Conservation (phyloP, 2,888 invertebrate species). For the Agrotis puta region DNA sequence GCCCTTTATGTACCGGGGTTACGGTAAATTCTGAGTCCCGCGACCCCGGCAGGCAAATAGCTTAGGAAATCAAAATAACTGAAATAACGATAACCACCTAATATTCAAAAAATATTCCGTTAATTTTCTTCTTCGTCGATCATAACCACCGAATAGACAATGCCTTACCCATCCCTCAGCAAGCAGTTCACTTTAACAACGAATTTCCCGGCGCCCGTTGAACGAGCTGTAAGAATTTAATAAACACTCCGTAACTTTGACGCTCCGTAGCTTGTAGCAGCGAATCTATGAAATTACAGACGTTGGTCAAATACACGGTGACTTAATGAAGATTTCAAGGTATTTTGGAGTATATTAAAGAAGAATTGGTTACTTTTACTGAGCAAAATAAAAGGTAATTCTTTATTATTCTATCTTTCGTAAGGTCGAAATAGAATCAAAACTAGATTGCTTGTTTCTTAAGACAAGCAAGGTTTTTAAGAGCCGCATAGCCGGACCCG, state of each 20-base stretch:
- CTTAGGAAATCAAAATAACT: background rate
- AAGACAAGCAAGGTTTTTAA: background rate
- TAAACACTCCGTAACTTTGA: conserved; percentile 65
- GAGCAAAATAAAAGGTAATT: conserved; percentile 7
- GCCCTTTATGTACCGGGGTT: no score
- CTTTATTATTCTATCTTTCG: conserved; percentile 1
- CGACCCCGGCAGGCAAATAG: no score
- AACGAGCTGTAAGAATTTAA: conserved; percentile 75
- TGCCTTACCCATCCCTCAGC: conserved; percentile 2
- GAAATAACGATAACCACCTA: background rate
- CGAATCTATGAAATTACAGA: conserved; percentile 63
- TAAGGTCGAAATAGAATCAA: background rate
- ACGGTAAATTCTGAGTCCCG: no score
- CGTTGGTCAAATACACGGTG: conserved; percentile 53
- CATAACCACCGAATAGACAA: background rate
- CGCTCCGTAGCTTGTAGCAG: conserved; percentile 34
- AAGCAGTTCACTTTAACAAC: conserved; percentile 9
- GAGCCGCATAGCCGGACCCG: no score
- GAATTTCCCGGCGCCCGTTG: conserved; percentile 22
- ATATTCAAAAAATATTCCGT: no score
- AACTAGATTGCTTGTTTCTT: background rate
- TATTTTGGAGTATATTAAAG: conserved; percentile 36
- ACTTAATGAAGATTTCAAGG: conserved; percentile 47
- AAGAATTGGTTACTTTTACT: conserved; percentile 12
- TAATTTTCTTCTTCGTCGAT: conserved; percentile 6